Conservation (phyloP, 1,140 invertebrate genomes). For the Daktulosphaira vitifoliae region DNA sequence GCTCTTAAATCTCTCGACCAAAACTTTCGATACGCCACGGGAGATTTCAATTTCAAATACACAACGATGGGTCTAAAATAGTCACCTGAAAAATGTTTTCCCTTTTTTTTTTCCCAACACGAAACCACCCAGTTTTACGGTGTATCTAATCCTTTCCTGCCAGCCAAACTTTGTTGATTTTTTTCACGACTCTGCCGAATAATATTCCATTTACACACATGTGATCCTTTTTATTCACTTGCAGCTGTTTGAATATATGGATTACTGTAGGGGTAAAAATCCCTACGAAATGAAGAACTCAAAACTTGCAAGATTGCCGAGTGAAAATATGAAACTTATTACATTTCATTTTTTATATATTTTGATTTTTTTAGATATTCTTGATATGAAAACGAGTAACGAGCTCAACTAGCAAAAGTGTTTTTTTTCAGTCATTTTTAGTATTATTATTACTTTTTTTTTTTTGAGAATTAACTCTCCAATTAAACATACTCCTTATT, state of each 20-base stretch:
- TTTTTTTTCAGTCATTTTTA: too few relatives aligned
- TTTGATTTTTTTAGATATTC: too few relatives aligned
- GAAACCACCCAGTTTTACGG: too few relatives aligned
- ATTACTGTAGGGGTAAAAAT: background rate
- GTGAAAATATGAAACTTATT: too few relatives aligned
- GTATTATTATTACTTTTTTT: too few relatives aligned
- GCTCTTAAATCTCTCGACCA: constrained; percentile 10
- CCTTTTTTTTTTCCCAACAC: too few relatives aligned
- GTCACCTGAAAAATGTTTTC: constrained; percentile 11
- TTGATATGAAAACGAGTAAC: too few relatives aligned
- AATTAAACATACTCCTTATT: too few relatives aligned
- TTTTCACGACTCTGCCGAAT: background rate
- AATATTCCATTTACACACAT: background rate
- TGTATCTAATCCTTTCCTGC: background rate
- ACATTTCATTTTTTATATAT: too few relatives aligned
- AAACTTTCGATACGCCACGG: constrained; percentile 8
- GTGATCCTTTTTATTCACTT: too few relatives aligned
- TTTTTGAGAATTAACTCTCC: too few relatives aligned
- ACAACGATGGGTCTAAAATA: background rate
- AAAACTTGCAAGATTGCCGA: background rate
- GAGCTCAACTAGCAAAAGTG: too few relatives aligned
- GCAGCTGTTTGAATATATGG: background rate
- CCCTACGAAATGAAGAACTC: constrained; percentile 1
- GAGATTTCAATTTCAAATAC: constrained; percentile 30
- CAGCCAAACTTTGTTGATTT: constrained; percentile 6